Percentiles rank a stretch among this genome's conserved stretches.
Conservation (phyloP, 92 coral and sea anemone species). For the Phenganax marumi region DNA sequence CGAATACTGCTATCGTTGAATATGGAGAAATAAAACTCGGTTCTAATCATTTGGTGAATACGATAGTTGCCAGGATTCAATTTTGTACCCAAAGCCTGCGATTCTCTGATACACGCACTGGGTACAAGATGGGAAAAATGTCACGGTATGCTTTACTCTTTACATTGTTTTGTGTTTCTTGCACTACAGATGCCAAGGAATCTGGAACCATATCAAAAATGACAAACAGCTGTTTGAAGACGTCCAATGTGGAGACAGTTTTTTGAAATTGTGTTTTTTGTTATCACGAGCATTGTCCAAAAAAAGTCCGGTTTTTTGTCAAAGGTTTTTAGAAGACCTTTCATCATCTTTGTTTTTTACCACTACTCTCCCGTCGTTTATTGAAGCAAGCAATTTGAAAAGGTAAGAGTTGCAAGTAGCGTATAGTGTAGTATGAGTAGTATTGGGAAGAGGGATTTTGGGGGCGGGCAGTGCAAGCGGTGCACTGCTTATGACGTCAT, state of each 20-base stretch:
- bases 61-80: no score
- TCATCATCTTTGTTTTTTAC: slow-evolving; percentile 4
- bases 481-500: no score
- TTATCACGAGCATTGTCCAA: not conserved
- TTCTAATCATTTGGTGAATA: no score
- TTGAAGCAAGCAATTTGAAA: not conserved
- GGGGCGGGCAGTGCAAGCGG: no score
- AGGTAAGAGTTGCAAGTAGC: not conserved
- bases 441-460: no score
- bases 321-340: slow-evolving; percentile 2
- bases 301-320: not conserved
- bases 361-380: not conserved
- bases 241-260: not conserved
- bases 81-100: no score
- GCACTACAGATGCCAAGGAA: not conserved
- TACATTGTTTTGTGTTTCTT: no score
- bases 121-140: no score
- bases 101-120: no score
- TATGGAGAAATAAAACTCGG: no score
- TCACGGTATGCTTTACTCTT: no score
- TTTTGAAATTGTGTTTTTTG: not conserved
- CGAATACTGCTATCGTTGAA: no score
- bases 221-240: not conserved
- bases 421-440: not conserved
- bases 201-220: not conserved